Conservation (phyloP, 35 echinoderm and acorn worm species). For the Apostichopus californicus region DNA sequence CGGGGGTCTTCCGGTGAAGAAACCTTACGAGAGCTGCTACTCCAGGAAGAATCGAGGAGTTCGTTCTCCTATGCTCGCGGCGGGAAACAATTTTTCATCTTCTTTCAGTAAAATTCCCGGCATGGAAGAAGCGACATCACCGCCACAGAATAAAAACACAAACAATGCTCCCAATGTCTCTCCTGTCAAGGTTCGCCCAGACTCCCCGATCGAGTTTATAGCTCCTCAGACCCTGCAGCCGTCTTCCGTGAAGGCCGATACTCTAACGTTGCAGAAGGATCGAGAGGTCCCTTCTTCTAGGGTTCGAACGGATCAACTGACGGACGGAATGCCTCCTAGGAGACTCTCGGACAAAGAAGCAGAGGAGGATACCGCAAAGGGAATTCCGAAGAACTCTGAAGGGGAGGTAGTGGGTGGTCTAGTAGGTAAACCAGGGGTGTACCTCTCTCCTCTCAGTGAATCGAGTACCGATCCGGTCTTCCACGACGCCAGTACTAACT, state of each 20-base stretch:
- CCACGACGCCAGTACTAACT: conserved; percentile 41
- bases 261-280: not conserved
- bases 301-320: conserved; percentile 1
- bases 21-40: conserved; percentile 32
- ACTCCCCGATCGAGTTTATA: conserved; percentile 71
- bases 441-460: conserved; percentile 8
- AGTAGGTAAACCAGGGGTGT: not conserved
- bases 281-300: conserved; percentile 26
- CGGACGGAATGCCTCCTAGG: not conserved
- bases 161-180: conserved; percentile 46
- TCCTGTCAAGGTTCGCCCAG: conserved; percentile 19
- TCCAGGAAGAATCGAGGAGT: conserved; percentile 33
- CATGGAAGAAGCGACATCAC: conserved; percentile 52
- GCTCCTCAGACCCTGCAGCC: conserved; percentile 49
- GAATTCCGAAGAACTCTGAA: conserved; percentile 13
- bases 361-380: not conserved
- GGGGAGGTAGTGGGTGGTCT: not conserved
- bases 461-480: conserved; percentile 27
- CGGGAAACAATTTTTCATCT: not conserved
- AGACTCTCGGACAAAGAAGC: conserved; percentile 10
- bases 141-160: conserved; percentile 57
- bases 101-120: conserved; percentile 52
- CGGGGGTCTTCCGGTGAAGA: not conserved
- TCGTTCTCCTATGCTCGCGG: conserved; percentile 44
- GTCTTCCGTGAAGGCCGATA: conserved; percentile 55